Evolutionary conservation across 2,888 invertebrate genomes (phyloP), one percentile per base, ranked within the genome.

Genomic region (Dolichomitus sp.): DNA sequence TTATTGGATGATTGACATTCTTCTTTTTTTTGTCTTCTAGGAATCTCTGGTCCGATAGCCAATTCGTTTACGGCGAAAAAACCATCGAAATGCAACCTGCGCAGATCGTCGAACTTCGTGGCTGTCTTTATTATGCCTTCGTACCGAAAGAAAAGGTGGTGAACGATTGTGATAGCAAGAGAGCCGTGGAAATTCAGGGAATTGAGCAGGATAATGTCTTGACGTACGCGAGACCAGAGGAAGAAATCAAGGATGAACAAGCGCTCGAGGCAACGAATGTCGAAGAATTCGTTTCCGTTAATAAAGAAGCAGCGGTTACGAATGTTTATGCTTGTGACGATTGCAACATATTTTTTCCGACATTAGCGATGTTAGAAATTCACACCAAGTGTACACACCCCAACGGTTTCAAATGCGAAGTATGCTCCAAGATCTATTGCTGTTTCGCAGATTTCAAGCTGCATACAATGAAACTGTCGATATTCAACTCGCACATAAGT

Each of bases 71-170:
- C 73, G 89, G 88, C 40, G 87, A 89, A 80, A 87, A 90, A 84
- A 85, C 89, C 6, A 90, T 90, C 59, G 70, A 83, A 33, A 90
- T 91, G 91, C 88, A 89, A 72, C 89, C 90, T 4, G 90, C 90
- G 90, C 89, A 90, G 73, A 79, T 91, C 19, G 90, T 91, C 68
- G 90, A 91, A 72, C 86, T 91, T 12, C 90, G 89, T 5, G 91
- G 90, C 37, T 84, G 82, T 65, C 88, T 88, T 19, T 91, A 90
- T 85, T 90, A 90, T 66, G 91, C 91, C 45, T 91, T 91, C 80
- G 80, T 91, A 19, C 90, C 90, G 48, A 66, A 83, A 52, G 85
- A 81, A 63, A 85, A 84, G 7, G 11, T 50, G 12, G 11, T 14
- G 9, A 69, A 80, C 65, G 63, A 61, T 14, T 0, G n/a, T 0